Conservation (phyloP, 2,113 vertebrate species). For the Apodemus sylvaticus region DNA sequence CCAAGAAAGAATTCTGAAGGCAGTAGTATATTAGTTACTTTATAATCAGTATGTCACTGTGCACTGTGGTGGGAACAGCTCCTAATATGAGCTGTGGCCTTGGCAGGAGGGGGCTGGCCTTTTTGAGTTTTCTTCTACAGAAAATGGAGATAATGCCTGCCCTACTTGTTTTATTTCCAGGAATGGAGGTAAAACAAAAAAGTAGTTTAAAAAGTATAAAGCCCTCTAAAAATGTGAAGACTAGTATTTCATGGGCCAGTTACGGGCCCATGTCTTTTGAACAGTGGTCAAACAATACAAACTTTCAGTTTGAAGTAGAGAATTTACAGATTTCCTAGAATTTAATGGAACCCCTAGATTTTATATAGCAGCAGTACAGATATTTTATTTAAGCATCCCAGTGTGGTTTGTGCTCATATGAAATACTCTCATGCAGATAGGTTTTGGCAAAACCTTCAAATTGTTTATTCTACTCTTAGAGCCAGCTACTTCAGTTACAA, state of each 20-base stretch:
- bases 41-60: background rate
- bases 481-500: background rate
- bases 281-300: conserved; percentile 6
- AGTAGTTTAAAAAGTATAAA: conserved; percentile 31
- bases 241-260: background rate
- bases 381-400: conserved; percentile 45
- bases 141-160: conserved; percentile 41
- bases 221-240: background rate
- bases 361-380: background rate
- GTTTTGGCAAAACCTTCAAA: conserved; percentile 26
- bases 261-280: conserved; percentile 50
- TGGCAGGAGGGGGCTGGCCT: background rate
- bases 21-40: conserved; percentile 21
- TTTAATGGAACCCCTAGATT: conserved; percentile 33
- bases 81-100: conserved; percentile 7
- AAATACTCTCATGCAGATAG: background rate
- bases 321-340: conserved; percentile 1
- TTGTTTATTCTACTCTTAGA: background rate
- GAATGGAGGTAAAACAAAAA: conserved; percentile 53
- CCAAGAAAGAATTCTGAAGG: background rate
- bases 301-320: conserved; percentile 42
- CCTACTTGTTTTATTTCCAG: background rate
- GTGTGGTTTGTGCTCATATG: conserved; percentile 5
- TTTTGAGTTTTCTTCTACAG: conserved; percentile 42
- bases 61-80: background rate